Evolutionary conservation across 2,888 invertebrate species (phyloP), one percentile per base, ranked within the genome.

Genomic region (Ectobius pallidus): DNA sequence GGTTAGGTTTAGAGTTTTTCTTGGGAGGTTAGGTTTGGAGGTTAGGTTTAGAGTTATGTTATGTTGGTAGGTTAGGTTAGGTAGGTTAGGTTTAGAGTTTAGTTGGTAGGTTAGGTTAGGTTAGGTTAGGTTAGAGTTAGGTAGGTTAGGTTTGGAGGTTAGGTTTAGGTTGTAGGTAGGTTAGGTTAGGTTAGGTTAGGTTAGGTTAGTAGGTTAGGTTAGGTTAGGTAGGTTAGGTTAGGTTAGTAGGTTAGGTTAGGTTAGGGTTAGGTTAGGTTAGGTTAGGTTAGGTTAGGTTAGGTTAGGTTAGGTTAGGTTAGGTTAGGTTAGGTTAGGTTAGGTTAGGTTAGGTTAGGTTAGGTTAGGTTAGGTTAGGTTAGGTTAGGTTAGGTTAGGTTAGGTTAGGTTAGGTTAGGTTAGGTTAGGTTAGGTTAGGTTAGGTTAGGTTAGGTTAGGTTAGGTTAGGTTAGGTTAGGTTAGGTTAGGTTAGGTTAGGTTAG

Each of bases 401-500:
- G 27, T 62, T 65, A 61, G 30, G 61, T 61, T 61, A 61, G 30
- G 61, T 61, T 61, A 20, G 30, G 61, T 61, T 61, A 61, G 30
- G 61, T 61, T 61, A 61, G 30, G 68, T 68, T 61, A 61, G 30
- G 61, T 61, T 61, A 61, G 30, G 61, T 61, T 61, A 61, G 30
- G 61, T 61, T 61, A 61, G 30, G 61, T 44, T 68, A 44, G 39
- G 39, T 44, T 68, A 44, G 25, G 68, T 68, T 68, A 68, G 46
- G 68, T 68, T 68, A 68, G 46, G 39, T 68, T 44, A 44, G 20
- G 39, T 68, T 68, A 68, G 46, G 34, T 62, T 30, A 32, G 62
- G n/a, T n/a, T n/a, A n/a, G n/a, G n/a, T n/a, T n/a, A n/a, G n/a
- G n/a, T n/a, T 62, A 18, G 22, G 65, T 68, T 68, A 68, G 46